These are phyloP conservation scores for Heliconius charithonia DNA, from an alignment of 2,888 invertebrate genomes.

Conservation along the genomic window DNA sequence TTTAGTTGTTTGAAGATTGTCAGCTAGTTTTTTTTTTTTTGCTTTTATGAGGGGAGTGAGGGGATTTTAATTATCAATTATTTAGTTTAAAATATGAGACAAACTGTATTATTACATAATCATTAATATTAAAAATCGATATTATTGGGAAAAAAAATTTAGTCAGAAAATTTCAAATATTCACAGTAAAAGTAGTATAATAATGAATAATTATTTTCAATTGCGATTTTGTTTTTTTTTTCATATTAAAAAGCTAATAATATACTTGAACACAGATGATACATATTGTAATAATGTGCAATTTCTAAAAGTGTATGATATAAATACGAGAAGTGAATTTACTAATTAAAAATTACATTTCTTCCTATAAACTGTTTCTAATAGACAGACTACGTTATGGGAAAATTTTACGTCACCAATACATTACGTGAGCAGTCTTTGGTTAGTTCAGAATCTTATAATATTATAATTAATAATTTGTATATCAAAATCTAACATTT, in stretches of 20 bases:
- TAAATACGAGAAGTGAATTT: neutral
- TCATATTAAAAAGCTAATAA: too few relatives aligned
- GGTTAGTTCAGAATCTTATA: conserved; percentile 35
- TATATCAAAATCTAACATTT: conserved; percentile 36
- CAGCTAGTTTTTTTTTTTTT: too few relatives aligned
- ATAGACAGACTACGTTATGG: conserved; percentile 28
- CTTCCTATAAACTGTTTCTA: too few relatives aligned
- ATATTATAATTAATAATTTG: conserved; percentile 20
- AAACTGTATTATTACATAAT: too few relatives aligned
- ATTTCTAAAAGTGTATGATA: neutral
- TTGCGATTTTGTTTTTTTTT: neutral
- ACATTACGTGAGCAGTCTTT: conserved; percentile 44
- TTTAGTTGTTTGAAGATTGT: too few relatives aligned
- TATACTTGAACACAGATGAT: neutral
- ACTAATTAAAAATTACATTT: neutral
- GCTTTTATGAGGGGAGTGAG: too few relatives aligned
- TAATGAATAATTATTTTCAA: neutral
- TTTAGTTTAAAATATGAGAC: too few relatives aligned
- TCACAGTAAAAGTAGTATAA: too few relatives aligned
- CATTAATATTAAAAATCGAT: too few relatives aligned
- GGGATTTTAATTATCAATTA: too few relatives aligned
- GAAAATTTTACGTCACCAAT: conserved; percentile 38
- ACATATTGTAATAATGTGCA: neutral
- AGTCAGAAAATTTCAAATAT: neutral
- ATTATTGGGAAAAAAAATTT: neutral